Conservation (phyloP, 1,140 invertebrate species). For the Drosophila murphyi region DNA sequence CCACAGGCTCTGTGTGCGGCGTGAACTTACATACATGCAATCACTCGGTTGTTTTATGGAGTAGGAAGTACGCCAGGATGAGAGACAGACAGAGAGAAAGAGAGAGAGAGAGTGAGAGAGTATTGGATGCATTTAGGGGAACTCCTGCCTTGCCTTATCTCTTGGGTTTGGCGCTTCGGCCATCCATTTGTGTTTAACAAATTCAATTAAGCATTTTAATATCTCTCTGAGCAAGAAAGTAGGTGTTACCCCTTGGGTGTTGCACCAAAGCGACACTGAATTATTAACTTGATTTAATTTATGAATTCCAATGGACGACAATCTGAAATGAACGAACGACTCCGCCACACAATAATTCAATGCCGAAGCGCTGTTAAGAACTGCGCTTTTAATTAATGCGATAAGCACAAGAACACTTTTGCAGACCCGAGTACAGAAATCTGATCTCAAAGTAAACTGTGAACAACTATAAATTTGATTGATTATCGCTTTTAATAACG, state of each 20-base stretch:
- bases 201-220: slow-evolving; percentile 84
- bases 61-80: background rate
- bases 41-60: slow-evolving; percentile 1
- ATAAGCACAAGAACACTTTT: slow-evolving; percentile 5
- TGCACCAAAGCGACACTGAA: slow-evolving; percentile 66
- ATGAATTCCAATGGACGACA: slow-evolving; percentile 60
- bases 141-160: slow-evolving; percentile 30
- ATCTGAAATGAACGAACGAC: slow-evolving; percentile 12
- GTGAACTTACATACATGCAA: slow-evolving; percentile 45
- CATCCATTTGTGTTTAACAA: slow-evolving; percentile 67
- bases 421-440: background rate
- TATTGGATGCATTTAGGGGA: slow-evolving; percentile 15
- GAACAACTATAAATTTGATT: background rate
- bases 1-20: slow-evolving; percentile 15
- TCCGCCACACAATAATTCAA: slow-evolving; percentile 19
- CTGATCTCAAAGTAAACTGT: background rate
- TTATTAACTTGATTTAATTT: slow-evolving; percentile 84
- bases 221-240: slow-evolving; percentile 62
- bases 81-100: background rate
- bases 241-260: slow-evolving; percentile 64
- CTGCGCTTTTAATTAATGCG: slow-evolving; percentile 29
- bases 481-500: background rate
- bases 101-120: background rate
- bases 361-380: background rate
- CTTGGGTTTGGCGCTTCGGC: slow-evolving; percentile 15